phyloP scores from a whole-genome alignment of 2,888 invertebrate species.

The Hoplodrina blanda region DNA sequence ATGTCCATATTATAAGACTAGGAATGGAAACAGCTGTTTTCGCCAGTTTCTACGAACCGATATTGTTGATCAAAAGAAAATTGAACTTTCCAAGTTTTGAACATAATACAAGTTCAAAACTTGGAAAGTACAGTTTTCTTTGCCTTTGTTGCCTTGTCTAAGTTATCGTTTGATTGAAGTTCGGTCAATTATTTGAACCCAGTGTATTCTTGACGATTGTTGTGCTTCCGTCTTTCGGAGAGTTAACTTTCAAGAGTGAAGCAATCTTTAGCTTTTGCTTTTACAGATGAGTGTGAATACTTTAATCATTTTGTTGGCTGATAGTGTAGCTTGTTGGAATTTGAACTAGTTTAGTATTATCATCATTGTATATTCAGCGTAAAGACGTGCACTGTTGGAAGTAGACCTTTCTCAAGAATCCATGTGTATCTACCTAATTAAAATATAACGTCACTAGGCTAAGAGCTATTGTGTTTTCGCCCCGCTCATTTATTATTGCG shows the following conservation, averaged over 20 bases:
- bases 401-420: not conserved
- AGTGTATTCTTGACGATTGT: conserved; percentile 1
- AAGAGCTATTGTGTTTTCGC: not conserved
- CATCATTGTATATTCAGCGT: not conserved
- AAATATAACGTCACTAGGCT: not conserved
- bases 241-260: not conserved
- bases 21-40: not conserved
- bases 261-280: not conserved
- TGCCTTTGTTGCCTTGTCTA: not conserved
- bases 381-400: not conserved
- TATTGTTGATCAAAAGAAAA: not conserved
- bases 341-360: not conserved
- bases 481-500: not conserved
- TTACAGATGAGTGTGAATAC: not conserved
- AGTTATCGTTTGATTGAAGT: conserved; percentile 1
- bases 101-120: not conserved
- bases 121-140: not conserved
- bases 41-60: not conserved
- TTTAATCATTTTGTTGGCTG: not conserved
- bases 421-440: not conserved
- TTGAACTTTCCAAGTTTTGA: not conserved
- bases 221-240: not conserved
- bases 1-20: not conserved
- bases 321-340: not conserved
- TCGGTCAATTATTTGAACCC: not conserved